Evolutionary conservation across 1,140 invertebrate species (phyloP), one percentile per base, ranked within the genome.

Genomic region (Eufriesea mexicana): DNA sequence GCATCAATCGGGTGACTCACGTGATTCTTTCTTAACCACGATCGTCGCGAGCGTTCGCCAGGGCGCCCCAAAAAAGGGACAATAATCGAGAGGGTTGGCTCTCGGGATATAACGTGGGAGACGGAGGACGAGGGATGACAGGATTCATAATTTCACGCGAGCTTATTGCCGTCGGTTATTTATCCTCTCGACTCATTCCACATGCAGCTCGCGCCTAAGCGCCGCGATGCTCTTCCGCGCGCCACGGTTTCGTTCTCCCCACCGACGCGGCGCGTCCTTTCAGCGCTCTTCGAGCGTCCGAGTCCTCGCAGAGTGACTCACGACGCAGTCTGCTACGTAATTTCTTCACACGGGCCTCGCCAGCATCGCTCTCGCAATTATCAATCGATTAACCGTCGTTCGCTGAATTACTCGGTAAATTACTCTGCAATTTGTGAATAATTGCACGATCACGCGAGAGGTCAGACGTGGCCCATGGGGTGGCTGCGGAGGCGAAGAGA

Each of bases 61-160:
- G n/a, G n/a, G n/a, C 20, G 5, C 10, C 51, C 59, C 61, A 49
- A 81, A 86, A 82, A 89, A 86, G 73, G 84, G 75, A 86, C 72
- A 81, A 88, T 89, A 89, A 89, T 83, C 81, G 86, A 79, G 84
- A 86, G 87, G 87, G 86, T 88, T 88, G 84, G 80, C 72, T 70
- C 23, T 49, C n/a, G 79, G 73, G 68, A 89, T 86, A 84, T 66
- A 83, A 84, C 66, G 72, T 55, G 72, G 78, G 70, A 88, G 81
- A 86, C 66, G 57, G 51, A 54, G 83, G 68, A 83, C 71, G 86
- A 71, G 78, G 81, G 70, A 71, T 70, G 90, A 89, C 89, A 88
- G 85, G 89, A 91, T 89, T 91, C 91, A 91, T 91, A 91, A 91
- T 91, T 91, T 91, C 88, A 91, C 89, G 89, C 90, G 88, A 84